Evolutionary conservation across 1,140 invertebrate species (phyloP).

Genomic region (Epicauta chinensis): DNA sequence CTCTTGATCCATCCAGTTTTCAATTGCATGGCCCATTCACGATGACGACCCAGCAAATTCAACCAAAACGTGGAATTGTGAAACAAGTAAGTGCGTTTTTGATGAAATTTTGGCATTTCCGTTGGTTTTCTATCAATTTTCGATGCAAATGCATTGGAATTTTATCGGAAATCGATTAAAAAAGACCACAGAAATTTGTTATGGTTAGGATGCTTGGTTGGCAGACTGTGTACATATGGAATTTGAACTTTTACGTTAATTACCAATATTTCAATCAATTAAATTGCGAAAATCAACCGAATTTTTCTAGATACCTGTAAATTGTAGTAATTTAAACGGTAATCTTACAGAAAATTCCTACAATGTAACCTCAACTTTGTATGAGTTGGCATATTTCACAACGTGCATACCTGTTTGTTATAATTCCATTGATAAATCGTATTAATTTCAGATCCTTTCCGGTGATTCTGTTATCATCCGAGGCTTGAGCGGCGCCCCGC

Average conservation of each 20-base stretch:
- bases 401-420: background rate
- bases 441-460: conserved; percentile 66
- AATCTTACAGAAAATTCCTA: background rate
- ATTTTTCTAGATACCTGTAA: background rate
- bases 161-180: too few relatives aligned
- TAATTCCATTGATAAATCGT: background rate
- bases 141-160: too few relatives aligned
- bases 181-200: background rate
- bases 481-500: conserved; percentile 73
- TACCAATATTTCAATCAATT: conserved; percentile 9
- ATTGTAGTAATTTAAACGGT: conserved; percentile 3
- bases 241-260: conserved; percentile 13
- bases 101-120: too few relatives aligned
- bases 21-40: conserved; percentile 32
- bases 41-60: conserved; percentile 46
- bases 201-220: conserved; percentile 22
- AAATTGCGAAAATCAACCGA: background rate
- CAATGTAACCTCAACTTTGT: conserved; percentile 13
- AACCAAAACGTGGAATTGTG: conserved; percentile 48
- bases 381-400: conserved; percentile 28
- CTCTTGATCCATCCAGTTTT: conserved; percentile 15
- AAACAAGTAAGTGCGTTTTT: conserved; percentile 48
- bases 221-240: conserved; percentile 25
- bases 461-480: conserved; percentile 86
- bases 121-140: too few relatives aligned